These are phyloP conservation scores for Octopus sinensis DNA, from an alignment of 1,140 invertebrate species.

Conservation along the genomic window DNA sequence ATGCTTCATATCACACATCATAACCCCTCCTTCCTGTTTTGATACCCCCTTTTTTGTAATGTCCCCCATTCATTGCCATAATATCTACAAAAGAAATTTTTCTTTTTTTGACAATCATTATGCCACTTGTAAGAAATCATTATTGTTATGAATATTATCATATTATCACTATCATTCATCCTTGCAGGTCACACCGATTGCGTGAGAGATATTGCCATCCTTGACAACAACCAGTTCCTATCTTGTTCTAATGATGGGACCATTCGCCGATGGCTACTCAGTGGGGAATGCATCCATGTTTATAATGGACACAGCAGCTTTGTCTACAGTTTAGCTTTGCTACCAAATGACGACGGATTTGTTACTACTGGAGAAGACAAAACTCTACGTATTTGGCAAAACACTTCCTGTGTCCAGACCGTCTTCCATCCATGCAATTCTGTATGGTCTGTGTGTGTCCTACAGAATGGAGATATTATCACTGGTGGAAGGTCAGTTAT, in stretches of 20 bases:
- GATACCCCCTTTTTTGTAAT: no score
- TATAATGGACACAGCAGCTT: slow-evolving; percentile 75
- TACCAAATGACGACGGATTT: slow-evolving; percentile 62
- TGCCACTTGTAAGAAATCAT: no score
- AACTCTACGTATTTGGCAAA: slow-evolving; percentile 78
- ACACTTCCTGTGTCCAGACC: slow-evolving; percentile 68
- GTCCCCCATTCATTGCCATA: no score
- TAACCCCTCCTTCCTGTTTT: no score
- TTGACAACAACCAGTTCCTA: slow-evolving; percentile 72
- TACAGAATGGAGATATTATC: slow-evolving; percentile 86
- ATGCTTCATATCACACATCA: no score
- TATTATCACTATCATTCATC: slow-evolving; percentile 13
- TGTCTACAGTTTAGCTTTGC: slow-evolving; percentile 67
- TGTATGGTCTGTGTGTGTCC: slow-evolving; percentile 80
- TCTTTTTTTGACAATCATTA: no score
- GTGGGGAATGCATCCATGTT: slow-evolving; percentile 75
- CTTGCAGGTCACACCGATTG: slow-evolving; percentile 82
- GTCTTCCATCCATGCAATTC: slow-evolving; percentile 80
- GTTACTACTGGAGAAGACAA: slow-evolving; percentile 73
- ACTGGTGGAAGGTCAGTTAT: slow-evolving; percentile 69
- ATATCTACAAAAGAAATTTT: no score
- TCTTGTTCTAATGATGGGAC: slow-evolving; percentile 89
- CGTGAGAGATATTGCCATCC: slow-evolving; percentile 73
- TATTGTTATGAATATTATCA: no score
- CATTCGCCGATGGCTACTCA: slow-evolving; percentile 73